Evolutionary conservation across 2,113 vertebrate genomes (phyloP), one percentile per base, ranked within the genome.

Genomic region (Excalfactoria chinensis): DNA sequence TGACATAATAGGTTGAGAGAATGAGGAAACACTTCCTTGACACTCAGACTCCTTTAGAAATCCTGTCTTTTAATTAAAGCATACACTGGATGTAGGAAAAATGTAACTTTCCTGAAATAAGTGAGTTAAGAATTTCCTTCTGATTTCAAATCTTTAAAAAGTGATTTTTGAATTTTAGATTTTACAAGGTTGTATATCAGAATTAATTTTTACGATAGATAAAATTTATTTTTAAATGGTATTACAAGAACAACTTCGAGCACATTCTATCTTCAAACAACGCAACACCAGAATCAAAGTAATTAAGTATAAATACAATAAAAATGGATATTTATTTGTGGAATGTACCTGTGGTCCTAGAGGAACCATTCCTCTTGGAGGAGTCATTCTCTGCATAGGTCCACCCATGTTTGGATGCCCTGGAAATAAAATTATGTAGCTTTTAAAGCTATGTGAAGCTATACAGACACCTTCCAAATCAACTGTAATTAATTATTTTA

Each of bases 341-440:
- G 43, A 69, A 96, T 80, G 51, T 98, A 99, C 99, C 99, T 99
- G 99, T 55, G 99, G 99, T 94, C 99, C 99, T 87, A 99, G 96
- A 16, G 99, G 98, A 93, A 99, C 99, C 99, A 99, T 99, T 96
- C 99, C 99, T 97, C 99, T 98, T 25, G 99, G 99, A 88, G 98
- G 98, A 90, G 98, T 99, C 99, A 99, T 99, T 97, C 99, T 98
- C 97, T 99, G 99, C 99, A 99, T 99, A 9, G 99, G 99, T 59
- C 99, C 99, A 68, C 98, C 99, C 99, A 99, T 99, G 94, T 98
- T 99, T 95, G 99, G 99, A 98, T 99, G 99, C 82, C 98, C 99
- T 99, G 93, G 66, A 87, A 97, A 82, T 81, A 80, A 95, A 64
- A 86, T 55, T 3, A 60, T 2, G 6, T 32, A 69, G 41, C 40